Percentiles rank a stretch among this genome's conserved stretches.
Evolutionary conservation across 2,113 vertebrate species (phyloP).

Genomic region (Burhinus oedicnemus): DNA sequence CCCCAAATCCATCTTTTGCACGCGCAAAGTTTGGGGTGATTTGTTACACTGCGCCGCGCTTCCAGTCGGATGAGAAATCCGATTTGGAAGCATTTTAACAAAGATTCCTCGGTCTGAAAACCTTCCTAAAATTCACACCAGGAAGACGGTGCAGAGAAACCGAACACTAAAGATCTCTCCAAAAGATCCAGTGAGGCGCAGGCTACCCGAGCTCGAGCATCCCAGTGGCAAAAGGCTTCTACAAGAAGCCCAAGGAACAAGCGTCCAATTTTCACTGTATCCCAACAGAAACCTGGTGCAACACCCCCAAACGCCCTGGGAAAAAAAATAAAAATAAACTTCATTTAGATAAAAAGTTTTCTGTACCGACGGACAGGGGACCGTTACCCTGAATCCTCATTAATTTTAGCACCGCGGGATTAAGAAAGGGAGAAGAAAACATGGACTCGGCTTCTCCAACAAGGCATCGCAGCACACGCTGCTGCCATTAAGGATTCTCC

Average conservation of each 20-base stretch:
- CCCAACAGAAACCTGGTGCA: background rate
- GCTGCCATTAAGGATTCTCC: background rate
- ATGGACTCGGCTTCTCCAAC: background rate
- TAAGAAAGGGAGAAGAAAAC: background rate
- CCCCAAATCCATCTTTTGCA: background rate
- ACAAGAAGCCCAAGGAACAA: background rate
- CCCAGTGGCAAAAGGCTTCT: fast-evolving
- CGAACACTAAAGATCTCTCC: background rate
- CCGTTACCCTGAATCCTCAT: background rate
- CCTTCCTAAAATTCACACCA: background rate
- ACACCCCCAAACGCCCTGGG: background rate
- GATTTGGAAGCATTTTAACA: background rate
- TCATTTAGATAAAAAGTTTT: background rate
- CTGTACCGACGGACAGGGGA: fast-evolving
- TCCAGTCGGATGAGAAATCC: fast-evolving
- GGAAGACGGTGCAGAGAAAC: background rate
- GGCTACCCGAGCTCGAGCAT: background rate
- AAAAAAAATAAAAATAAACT: background rate
- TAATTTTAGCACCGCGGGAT: background rate
- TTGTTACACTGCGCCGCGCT: fast-evolving
- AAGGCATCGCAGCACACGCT: fast-evolving
- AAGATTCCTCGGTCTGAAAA: background rate
- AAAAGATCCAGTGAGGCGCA: fast-evolving
- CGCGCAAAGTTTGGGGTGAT: fast-evolving
- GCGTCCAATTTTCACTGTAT: background rate